phyloP scores from a whole-genome alignment of 2,113 vertebrate genomes.

The Turnix velox region DNA sequence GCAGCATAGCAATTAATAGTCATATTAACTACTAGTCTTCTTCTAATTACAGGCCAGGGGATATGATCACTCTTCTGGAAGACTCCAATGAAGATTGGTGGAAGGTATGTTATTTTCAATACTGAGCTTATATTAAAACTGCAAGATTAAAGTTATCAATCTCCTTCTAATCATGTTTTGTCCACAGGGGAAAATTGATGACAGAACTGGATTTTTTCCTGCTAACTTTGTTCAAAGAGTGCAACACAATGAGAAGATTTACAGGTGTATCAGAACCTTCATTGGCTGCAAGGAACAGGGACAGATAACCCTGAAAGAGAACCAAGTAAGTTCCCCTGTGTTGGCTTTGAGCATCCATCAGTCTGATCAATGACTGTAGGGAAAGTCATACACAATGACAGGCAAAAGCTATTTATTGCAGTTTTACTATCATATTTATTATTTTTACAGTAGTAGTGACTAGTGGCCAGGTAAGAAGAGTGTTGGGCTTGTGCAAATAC shows the following conservation, averaged over 20 bases:
- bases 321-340: conserved; percentile 78
- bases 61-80: conserved; percentile 88
- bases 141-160: not conserved
- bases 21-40: not conserved
- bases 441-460: not conserved
- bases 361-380: not conserved
- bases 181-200: conserved; percentile 88
- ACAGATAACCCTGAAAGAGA: conserved; percentile 94
- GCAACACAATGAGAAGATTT: conserved; percentile 83
- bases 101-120: conserved; percentile 78
- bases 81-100: conserved; percentile 97
- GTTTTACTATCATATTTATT: not conserved
- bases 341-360: not conserved
- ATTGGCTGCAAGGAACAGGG: conserved; percentile 93
- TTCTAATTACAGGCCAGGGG: conserved; percentile 83
- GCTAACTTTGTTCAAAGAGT: conserved; percentile 90
- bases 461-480: not conserved
- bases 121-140: not conserved
- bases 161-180: not conserved
- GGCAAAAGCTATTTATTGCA: not conserved
- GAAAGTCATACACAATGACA: not conserved
- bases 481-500: not conserved
- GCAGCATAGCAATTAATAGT: not conserved
- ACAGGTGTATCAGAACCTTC: conserved; percentile 88
- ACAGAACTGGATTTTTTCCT: conserved; percentile 92